Evolutionary conservation across 2,888 invertebrate genomes (phyloP), one percentile per base, ranked within the genome.

Genomic region (Strigamia transsilvanica): DNA sequence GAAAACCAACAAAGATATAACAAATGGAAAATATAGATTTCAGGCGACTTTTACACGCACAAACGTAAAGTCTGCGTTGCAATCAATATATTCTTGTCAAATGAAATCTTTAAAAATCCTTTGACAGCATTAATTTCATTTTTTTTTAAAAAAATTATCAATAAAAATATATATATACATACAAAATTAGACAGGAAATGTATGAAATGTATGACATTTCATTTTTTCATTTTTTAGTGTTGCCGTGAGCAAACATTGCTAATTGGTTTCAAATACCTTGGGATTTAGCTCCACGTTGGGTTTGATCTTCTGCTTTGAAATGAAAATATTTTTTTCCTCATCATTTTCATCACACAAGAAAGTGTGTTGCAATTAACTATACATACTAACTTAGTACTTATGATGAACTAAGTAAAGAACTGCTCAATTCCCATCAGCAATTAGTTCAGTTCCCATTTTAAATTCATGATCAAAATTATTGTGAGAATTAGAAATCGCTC

Each of bases 1-100:
- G 56, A 56, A 56, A 56, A 56, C 56, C 56, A 56, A 56, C 56
- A 56, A 56, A 56, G 56, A 56, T 56, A 56, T 56, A 56, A 56
- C 56, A 56, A 56, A 56, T 56, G 56, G 56, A 56, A 56, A 56
- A 56, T 56, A 56, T 56, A 56, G 56, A 56, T 56, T 56, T 56
- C 56, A 56, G 5, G n/a, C 56, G n/a, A 56, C 18, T 56, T 56
- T 56, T 18, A 18, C 56, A 56, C 56, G 56, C 56, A 18, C 56
- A 56, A 56, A 56, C 56, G 38, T 18, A 18, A 56, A 56, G 18
- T 56, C 56, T 18, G 56, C 10, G 38, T 38, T 38, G 38, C 38
- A 38, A 56, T 18, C 56, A 18, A 56, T 56, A n/a, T n/a, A 18
- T 56, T 6, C 56, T n/a, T 18, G 56, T 56, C 56, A 56, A 56